Conservation (phyloP, 1,140 invertebrate species). For the Bombus pascuorum region DNA sequence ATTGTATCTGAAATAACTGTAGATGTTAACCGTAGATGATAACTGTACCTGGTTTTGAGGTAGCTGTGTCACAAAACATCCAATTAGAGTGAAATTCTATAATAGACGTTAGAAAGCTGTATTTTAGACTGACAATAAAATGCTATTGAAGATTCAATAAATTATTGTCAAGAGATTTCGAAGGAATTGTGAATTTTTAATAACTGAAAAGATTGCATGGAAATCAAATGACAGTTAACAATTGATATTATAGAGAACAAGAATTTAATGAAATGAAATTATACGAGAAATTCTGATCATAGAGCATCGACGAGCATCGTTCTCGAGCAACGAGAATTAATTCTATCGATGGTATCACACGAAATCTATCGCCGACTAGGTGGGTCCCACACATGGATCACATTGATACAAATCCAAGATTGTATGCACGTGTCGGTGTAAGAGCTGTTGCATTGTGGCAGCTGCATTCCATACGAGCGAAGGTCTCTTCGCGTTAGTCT, state of each 20-base stretch:
- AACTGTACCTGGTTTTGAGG: too few relatives aligned
- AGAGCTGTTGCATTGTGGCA: conserved; percentile 63
- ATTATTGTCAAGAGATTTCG: neutral
- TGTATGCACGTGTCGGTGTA: conserved; percentile 40
- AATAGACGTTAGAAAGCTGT: neutral
- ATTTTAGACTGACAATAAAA: neutral
- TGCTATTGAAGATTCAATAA: neutral
- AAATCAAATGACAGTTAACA: neutral
- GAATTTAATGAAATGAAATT: neutral
- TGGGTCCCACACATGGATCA: conserved; percentile 27
- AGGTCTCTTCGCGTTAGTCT: conserved; percentile 43
- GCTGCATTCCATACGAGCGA: conserved; percentile 65
- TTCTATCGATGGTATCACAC: conserved; percentile 25
- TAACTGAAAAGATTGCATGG: neutral
- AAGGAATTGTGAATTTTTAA: neutral
- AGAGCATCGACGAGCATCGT: neutral
- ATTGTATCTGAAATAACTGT: too few relatives aligned
- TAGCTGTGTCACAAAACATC: too few relatives aligned
- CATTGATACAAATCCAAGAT: conserved; percentile 54
- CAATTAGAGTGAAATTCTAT: neutral
- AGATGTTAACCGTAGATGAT: too few relatives aligned
- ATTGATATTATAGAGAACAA: neutral
- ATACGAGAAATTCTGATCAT: neutral
- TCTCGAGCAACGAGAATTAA: neutral
- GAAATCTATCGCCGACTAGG: conserved; percentile 20